A percentile compares a stretch with the other conserved stretches of the same genome.
Evolutionary conservation across 2,113 vertebrate species (phyloP).

Genomic region (Saccopteryx leptura): DNA sequence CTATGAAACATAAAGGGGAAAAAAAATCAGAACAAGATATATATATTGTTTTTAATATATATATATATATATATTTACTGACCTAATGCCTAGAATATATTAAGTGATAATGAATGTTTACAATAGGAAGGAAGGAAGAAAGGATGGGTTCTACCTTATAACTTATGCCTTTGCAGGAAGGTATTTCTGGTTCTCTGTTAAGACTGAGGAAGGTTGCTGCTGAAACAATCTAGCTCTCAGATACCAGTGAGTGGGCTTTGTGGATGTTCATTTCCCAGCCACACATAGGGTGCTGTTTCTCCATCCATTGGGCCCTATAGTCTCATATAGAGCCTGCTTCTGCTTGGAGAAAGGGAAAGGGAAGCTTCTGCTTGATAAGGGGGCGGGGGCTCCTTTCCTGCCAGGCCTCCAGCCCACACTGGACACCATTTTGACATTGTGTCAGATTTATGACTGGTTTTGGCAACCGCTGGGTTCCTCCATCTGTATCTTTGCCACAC

Average conservation of each 20-base stretch:
- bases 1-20: neutral
- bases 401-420: neutral
- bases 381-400: neutral
- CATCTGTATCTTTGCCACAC: slow-evolving; percentile 69
- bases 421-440: neutral
- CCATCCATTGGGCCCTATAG: neutral
- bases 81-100: neutral
- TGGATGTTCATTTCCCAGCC: neutral
- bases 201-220: neutral
- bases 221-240: neutral
- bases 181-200: neutral
- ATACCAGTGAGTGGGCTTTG: neutral
- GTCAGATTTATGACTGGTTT: slow-evolving; percentile 63
- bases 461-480: slow-evolving; percentile 59
- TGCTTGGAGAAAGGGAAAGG: neutral
- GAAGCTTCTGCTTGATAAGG: neutral
- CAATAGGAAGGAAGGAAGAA: neutral
- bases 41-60: no score
- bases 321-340: neutral
- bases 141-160: neutral
- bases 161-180: neutral
- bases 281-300: neutral
- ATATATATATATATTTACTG: neutral
- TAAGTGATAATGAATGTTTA: neutral
- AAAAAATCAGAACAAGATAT: neutral